Conservation (phyloP, 2,888 invertebrate species). For the Holacanthella duospinosa region DNA sequence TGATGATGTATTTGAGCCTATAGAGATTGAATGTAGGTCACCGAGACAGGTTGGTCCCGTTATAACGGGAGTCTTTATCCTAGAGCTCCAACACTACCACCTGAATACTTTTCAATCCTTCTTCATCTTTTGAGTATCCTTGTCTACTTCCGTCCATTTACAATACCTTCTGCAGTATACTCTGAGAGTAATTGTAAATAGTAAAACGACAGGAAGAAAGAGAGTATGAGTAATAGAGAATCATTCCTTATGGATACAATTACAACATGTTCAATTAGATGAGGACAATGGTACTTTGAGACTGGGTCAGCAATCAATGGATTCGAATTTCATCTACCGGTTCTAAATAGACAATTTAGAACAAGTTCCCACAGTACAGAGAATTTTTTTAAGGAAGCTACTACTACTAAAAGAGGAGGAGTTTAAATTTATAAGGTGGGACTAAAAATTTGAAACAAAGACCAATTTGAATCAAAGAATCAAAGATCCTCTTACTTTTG, state of each 20-base stretch:
- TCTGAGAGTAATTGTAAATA: neutral
- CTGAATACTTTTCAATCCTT: neutral
- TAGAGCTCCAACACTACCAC: slow-evolving; percentile 1
- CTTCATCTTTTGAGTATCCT: too few species aligned
- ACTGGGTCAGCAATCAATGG: too few species aligned
- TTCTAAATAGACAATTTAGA: too few species aligned
- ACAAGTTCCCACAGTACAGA: too few species aligned
- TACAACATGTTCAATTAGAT: neutral
- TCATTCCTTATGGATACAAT: neutral
- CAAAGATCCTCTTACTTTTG: too few species aligned
- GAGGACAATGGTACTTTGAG: too few species aligned
- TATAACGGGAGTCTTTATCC: slow-evolving; percentile 28
- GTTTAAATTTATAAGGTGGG: too few species aligned
- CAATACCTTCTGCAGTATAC: slow-evolving; percentile 8
- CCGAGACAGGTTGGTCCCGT: slow-evolving; percentile 31
- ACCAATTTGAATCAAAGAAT: too few species aligned
- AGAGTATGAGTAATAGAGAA: neutral
- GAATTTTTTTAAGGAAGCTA: too few species aligned
- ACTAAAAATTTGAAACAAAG: too few species aligned
- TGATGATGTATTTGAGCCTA: neutral
- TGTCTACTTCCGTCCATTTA: neutral
- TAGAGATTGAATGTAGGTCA: slow-evolving; percentile 22
- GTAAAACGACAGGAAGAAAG: neutral
- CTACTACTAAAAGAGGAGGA: too few species aligned
- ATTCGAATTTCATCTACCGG: too few species aligned